Percentiles rank a stretch among this genome's conserved stretches.
Evolutionary conservation across 2,113 vertebrate species (phyloP).

Genomic region (Hemichromis elongatus): DNA sequence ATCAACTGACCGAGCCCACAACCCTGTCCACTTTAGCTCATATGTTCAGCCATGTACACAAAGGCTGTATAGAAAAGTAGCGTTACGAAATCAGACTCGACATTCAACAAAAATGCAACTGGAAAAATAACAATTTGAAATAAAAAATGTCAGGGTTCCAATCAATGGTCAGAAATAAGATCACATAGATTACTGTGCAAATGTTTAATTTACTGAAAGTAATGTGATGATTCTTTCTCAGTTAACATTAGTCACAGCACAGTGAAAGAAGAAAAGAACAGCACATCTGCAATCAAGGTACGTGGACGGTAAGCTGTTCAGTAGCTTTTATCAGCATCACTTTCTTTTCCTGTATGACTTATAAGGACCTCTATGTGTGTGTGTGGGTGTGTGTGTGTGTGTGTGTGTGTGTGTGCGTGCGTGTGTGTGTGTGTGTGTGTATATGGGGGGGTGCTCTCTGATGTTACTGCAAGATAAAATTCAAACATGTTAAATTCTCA

Average conservation of each 20-base stretch:
- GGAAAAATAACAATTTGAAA: accelerated
- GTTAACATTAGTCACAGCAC: background rate
- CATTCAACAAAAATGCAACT: background rate
- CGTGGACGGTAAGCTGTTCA: accelerated
- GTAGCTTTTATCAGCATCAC: background rate
- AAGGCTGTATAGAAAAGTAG: background rate
- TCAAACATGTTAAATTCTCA: background rate
- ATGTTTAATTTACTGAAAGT: background rate
- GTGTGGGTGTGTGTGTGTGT: too few relatives aligned
- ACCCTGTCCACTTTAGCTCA: too few relatives aligned
- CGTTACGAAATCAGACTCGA: background rate
- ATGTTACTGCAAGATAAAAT: background rate
- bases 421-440: too few relatives aligned
- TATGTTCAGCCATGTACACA: background rate
- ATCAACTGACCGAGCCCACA: background rate
- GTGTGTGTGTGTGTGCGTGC: too few relatives aligned
- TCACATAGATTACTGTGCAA: background rate
- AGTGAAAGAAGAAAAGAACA: background rate
- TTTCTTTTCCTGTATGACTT: background rate
- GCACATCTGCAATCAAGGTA: accelerated
- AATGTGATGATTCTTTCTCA: background rate
- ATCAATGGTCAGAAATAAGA: background rate
- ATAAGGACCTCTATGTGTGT: background rate
- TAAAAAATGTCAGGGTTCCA: background rate
- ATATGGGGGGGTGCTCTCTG: background rate